Base-by-base conservation (phyloP, 1,140 invertebrate species). In the Coelopa frigida region DNA sequence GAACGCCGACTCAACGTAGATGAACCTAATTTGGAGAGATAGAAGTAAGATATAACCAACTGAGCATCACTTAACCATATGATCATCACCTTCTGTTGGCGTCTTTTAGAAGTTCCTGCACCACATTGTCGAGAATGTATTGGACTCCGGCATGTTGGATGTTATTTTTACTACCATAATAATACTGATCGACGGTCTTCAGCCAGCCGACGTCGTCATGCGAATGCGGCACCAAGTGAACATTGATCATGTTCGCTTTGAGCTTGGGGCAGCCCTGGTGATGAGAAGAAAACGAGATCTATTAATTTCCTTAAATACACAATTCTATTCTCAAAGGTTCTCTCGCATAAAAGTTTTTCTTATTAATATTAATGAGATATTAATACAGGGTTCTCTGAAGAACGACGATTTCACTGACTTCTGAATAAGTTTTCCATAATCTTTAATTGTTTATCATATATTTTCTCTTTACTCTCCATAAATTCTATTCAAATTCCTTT, bases 171-270 rank as follows among this genome's bases (percentile, higher is more conserved):
- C 77, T 84, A 32, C 62, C 60, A 53, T 68, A 66, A 27, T 68
- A 68, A 43, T 68, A 68, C 44, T 88, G 87, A 67, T 95, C 90
- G 0, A 93, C 85, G 0, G 91, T 94, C 67, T 93, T 93, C 8
- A 94, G 68, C 91, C 91, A 95, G 8, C 91, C 91, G 2, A 93
- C 88, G 68, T 95, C 91, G 59, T 93, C 87, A 59, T 95, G 91
- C 1, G 82, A 81, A 57, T 87, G 85, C 0, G 87, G 71, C 0
- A 93, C 79, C 3, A 94, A 70, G 58, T 94, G 90, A 5, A 93
- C 84, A 61, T 92, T 93, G 15, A 66, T 48, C 58, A 65, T 68
- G 37, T 63, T 54, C 0, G 57, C 32, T 29, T 63, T 59, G 1
- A 49, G 54, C 10, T 27, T 11, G 1, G 50, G 53, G 27, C 53